These are phyloP conservation scores for Emmelina monodactyla DNA, from an alignment of 2,888 invertebrate species.

Conservation along the genomic window DNA sequence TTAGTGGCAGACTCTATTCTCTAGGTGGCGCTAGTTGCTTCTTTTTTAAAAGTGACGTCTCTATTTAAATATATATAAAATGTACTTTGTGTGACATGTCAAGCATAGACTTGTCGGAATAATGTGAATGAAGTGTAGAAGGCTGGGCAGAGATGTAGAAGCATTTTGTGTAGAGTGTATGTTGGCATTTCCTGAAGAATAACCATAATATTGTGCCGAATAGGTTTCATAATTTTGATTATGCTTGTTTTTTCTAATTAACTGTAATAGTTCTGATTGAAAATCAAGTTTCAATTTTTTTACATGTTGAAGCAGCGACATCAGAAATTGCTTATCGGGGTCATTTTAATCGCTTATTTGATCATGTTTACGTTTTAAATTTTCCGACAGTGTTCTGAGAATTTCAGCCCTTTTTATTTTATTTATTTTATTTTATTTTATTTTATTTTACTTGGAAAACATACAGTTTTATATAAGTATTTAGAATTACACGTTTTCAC, in stretches of 20 bases:
- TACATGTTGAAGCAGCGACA: constrained; percentile 19
- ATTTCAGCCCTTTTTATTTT: constrained; percentile 16
- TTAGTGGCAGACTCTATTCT: no score
- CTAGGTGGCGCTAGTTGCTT: no score
- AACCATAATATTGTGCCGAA: no score
- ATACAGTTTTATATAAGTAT: no score
- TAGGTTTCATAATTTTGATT: no score
- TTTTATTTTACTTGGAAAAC: no score
- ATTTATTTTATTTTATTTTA: constrained; percentile 19
- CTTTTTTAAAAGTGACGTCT: no score
- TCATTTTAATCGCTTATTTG: constrained; percentile 4
- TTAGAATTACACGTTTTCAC: no score
- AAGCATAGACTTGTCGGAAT: constrained; percentile 20
- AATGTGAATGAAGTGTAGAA: constrained; percentile 19
- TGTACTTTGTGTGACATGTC: constrained; percentile 20
- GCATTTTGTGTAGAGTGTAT: constrained; percentile 18
- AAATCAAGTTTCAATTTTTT: constrained; percentile 16
- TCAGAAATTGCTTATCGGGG: constrained; percentile 17
- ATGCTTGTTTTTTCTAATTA: constrained; percentile 18
- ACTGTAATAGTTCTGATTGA: constrained; percentile 4
- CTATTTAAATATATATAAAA: no score
- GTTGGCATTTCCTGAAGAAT: constrained; percentile 19
- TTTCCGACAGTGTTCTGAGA: constrained; percentile 19
- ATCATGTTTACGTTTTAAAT: constrained; percentile 5
- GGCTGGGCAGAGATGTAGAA: constrained; percentile 19